These are phyloP conservation scores for Mythimna albipuncta DNA, from an alignment of 2,888 invertebrate genomes.

Conservation along the genomic window DNA sequence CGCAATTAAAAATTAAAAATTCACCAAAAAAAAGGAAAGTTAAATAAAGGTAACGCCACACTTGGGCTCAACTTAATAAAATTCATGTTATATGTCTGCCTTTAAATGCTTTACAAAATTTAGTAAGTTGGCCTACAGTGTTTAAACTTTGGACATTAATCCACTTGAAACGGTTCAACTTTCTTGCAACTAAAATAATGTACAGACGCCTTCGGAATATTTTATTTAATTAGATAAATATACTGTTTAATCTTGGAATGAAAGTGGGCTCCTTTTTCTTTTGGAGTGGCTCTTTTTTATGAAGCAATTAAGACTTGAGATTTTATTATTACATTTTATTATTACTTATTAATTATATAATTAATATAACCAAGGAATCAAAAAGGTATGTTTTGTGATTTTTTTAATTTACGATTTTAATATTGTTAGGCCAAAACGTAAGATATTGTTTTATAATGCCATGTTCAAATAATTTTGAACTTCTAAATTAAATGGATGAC, in stretches of 20 bases:
- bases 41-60: constrained; percentile 58
- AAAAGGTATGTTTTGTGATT: not conserved
- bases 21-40: constrained; percentile 46
- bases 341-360: too few species aligned
- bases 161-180: constrained; percentile 71
- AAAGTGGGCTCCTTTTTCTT: constrained; percentile 13
- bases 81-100: constrained; percentile 63
- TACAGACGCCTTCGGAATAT: constrained; percentile 64
- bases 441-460: too few species aligned
- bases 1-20: constrained; percentile 59
- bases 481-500: not conserved
- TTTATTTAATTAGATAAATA: constrained; percentile 58
- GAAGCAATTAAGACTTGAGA: not conserved
- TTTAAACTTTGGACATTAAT: constrained; percentile 72
- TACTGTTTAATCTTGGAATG: constrained; percentile 30
- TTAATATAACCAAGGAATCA: not conserved
- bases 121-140: constrained; percentile 60
- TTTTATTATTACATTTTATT: not conserved
- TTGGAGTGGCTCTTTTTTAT: not conserved
- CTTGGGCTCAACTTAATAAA: constrained; percentile 64
- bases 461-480: too few species aligned
- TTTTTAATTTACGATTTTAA: too few species aligned
- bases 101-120: constrained; percentile 66
- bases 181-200: constrained; percentile 68
- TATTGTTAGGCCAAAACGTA: too few species aligned